Conservation (phyloP, 2,113 vertebrate genomes). For the human (Homo sapiens) region GRCh38 chr12:51216001-51216500, state of each 20-base stretch:
- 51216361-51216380: neutral
- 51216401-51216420: neutral
- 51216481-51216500: neutral
- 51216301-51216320: conserved; percentile 1
- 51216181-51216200: neutral
- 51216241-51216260: neutral
- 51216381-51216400: neutral
- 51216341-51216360: neutral
- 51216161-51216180: too few species aligned
- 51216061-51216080: too few species aligned
- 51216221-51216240: conserved; percentile 1
- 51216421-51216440: neutral
- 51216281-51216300: neutral
- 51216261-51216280: conserved; percentile 7
- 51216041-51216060: too few species aligned
- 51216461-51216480: neutral
- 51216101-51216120: too few species aligned
- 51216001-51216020: conserved; percentile 17
- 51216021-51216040: neutral
- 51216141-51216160: too few species aligned
- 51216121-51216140: too few species aligned
- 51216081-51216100: too few species aligned
- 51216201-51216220: neutral
- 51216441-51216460: neutral
- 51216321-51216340: neutral